phyloP scores from a whole-genome alignment of 2,113 vertebrate genomes.

The Atrichornis clamosus region DNA sequence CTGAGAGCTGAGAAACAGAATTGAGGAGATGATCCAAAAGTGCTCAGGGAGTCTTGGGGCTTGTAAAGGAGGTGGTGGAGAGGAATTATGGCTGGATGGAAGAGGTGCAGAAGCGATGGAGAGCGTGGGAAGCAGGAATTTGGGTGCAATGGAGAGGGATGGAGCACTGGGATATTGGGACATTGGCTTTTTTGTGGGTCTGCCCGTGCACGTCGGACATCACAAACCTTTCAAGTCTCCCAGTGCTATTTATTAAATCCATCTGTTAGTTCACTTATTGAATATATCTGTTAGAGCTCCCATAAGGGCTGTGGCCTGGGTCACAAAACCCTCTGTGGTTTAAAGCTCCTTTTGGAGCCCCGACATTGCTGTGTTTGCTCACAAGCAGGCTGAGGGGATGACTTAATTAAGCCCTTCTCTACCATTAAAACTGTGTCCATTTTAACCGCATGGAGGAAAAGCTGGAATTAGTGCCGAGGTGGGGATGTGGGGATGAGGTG shows the following conservation, averaged over 20 bases:
- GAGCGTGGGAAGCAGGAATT: not conserved
- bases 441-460: not conserved
- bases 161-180: not conserved
- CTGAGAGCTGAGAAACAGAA: not conserved
- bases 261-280: not conserved
- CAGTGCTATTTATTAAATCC: not conserved
- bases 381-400: not conserved
- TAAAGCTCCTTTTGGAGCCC: not conserved
- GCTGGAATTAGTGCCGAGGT: not conserved
- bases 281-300: not conserved
- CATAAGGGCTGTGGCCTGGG: no score
- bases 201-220: not conserved
- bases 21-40: fast-evolving
- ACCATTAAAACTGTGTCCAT: fast-evolving
- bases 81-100: not conserved
- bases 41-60: not conserved
- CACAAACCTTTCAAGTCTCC: not conserved
- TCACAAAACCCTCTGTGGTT: not conserved
- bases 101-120: no score
- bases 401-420: not conserved
- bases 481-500: not conserved
- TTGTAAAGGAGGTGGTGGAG: not conserved
- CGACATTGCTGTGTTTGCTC: not conserved
- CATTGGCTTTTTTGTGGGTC: not conserved
- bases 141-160: fast-evolving